Evolutionary conservation across 2,113 vertebrate genomes (phyloP).

Genomic region (Vulpes lagopus): DNA sequence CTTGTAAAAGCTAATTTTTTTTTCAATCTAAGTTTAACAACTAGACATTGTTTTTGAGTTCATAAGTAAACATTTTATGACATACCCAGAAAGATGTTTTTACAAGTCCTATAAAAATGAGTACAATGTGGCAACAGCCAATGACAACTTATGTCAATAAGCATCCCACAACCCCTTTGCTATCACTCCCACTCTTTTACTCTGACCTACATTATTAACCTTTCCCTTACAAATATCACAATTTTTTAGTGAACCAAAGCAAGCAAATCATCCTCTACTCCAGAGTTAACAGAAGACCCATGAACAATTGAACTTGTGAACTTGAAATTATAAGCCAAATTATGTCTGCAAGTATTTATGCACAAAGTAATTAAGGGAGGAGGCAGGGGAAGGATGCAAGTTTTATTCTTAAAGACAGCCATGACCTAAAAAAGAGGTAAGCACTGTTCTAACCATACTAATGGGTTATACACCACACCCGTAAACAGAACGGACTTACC

Average conservation of each 20-base stretch:
- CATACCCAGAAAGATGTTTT: background rate
- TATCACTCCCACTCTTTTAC: background rate
- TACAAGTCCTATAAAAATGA: background rate
- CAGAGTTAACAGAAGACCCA: background rate
- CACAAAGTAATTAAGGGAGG: background rate
- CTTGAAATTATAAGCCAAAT: slow-evolving; percentile 53
- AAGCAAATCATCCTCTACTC: slow-evolving; percentile 47
- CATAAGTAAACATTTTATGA: background rate
- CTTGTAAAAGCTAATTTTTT: background rate
- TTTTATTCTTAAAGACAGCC: slow-evolving; percentile 3
- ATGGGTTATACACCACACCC: background rate
- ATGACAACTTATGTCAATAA: background rate
- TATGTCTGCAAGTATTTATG: background rate
- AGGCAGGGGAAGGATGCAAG: background rate
- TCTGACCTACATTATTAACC: background rate
- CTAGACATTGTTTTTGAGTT: background rate
- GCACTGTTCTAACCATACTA: background rate
- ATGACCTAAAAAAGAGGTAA: background rate
- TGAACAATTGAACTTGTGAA: background rate
- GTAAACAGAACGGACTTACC: slow-evolving; percentile 86
- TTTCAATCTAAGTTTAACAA: background rate
- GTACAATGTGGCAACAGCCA: background rate
- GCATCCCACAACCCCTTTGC: background rate
- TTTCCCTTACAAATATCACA: slow-evolving; percentile 6
- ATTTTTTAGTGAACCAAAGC: slow-evolving; percentile 24